phyloP scores from a whole-genome alignment of 2,113 vertebrate species.

The Sprattus sprattus region DNA sequence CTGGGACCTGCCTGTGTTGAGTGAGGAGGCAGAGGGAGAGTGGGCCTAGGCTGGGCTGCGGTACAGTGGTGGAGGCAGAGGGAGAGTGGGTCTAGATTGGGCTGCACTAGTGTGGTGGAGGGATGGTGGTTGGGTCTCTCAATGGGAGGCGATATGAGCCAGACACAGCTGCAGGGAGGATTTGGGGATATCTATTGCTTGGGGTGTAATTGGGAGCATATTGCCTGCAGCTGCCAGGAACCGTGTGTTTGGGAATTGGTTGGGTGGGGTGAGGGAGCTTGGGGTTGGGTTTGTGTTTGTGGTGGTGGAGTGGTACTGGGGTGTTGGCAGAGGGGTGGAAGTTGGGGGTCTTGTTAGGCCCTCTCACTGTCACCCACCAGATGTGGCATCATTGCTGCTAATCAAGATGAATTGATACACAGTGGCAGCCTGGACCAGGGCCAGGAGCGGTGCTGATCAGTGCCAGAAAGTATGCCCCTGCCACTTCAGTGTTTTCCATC shows the following conservation, averaged over 20 bases:
- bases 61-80: neutral
- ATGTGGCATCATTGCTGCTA: conserved; percentile 32
- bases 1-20: neutral
- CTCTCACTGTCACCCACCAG: conserved; percentile 24
- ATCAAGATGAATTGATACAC: conserved; percentile 28
- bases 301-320: neutral
- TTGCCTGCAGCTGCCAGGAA: conserved; percentile 30
- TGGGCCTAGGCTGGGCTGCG: neutral
- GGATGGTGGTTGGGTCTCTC: neutral
- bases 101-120: neutral
- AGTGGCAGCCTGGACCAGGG: conserved; percentile 32
- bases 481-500: neutral
- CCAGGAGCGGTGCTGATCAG: neutral
- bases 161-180: neutral
- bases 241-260: neutral
- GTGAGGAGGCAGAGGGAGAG: neutral
- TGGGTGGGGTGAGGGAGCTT: neutral
- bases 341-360: conserved; percentile 11
- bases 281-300: neutral
- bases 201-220: conserved; percentile 25
- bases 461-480: neutral
- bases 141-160: neutral
- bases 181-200: conserved; percentile 19
- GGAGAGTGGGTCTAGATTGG: neutral
- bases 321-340: neutral